Conservation (phyloP, 2,797 vertebrate species). For the Enteromius paludinosus region DNA sequence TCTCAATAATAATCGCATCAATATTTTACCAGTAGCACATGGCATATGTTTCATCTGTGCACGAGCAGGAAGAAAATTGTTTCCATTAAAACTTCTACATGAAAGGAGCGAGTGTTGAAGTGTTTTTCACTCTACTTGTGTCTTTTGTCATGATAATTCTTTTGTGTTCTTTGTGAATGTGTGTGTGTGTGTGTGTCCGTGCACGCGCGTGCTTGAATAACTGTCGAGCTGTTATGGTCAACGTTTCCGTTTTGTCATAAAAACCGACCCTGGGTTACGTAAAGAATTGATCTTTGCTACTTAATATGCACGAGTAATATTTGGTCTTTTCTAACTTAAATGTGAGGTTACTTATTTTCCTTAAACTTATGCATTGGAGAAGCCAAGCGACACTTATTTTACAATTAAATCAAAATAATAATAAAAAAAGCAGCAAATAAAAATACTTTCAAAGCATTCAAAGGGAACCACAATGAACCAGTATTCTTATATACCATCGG, state of each 20-base stretch:
- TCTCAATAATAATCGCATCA: slow-evolving; percentile 36
- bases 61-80: slow-evolving; percentile 27
- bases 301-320: neutral
- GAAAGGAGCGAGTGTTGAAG: slow-evolving; percentile 45
- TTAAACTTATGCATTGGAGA: neutral
- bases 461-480: neutral
- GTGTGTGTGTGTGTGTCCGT: slow-evolving; percentile 33
- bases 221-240: slow-evolving; percentile 28
- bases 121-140: slow-evolving; percentile 54
- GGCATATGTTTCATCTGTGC: slow-evolving; percentile 35
- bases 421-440: neutral
- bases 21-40: slow-evolving; percentile 37
- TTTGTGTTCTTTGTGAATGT: slow-evolving; percentile 53
- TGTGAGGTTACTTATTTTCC: neutral
- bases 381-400: neutral
- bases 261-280: slow-evolving; percentile 8
- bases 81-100: slow-evolving; percentile 45
- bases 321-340: neutral
- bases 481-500: neutral
- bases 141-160: slow-evolving; percentile 67
- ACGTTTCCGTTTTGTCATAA: slow-evolving; percentile 43
- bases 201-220: slow-evolving; percentile 27
- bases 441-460: neutral
- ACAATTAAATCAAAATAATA: neutral
- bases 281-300: neutral